Percentiles rank a stretch among this genome's conserved stretches.
These are phyloP conservation scores for Lithobates pipiens DNA, from an alignment of 2,797 vertebrate species.

Conservation along the genomic window DNA sequence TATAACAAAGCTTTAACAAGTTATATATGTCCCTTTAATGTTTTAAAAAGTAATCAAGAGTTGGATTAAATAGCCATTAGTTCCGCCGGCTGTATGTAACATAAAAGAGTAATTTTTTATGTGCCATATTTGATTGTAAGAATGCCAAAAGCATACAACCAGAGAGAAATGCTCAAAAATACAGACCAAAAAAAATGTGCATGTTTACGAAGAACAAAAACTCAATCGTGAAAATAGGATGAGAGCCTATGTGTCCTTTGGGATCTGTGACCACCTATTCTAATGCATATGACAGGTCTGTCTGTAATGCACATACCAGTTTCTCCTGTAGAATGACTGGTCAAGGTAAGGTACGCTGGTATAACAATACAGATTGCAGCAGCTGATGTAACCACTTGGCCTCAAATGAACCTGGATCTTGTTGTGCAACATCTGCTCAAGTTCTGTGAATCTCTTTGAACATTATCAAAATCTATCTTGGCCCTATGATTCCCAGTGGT, in stretches of 20 bases:
- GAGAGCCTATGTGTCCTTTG: too few relatives aligned
- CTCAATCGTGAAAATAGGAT: not conserved
- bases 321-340: not conserved
- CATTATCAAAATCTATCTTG: not conserved
- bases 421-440: not conserved
- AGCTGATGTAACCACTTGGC: not conserved
- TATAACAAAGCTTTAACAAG: conserved; percentile 16
- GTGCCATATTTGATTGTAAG: not conserved
- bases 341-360: not conserved
- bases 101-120: not conserved
- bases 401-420: not conserved
- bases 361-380: not conserved
- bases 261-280: too few relatives aligned
- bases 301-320: not conserved
- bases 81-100: not conserved
- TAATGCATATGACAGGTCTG: not conserved
- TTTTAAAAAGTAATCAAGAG: not conserved
- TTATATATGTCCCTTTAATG: conserved; percentile 1
- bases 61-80: not conserved
- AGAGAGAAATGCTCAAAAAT: not conserved
- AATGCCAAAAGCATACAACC: not conserved
- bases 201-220: not conserved
- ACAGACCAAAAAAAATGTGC: too few relatives aligned
- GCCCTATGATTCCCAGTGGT: not conserved
- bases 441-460: not conserved